Evolutionary conservation across 2,888 invertebrate genomes (phyloP).

Genomic region (Ptilodon capucinus): DNA sequence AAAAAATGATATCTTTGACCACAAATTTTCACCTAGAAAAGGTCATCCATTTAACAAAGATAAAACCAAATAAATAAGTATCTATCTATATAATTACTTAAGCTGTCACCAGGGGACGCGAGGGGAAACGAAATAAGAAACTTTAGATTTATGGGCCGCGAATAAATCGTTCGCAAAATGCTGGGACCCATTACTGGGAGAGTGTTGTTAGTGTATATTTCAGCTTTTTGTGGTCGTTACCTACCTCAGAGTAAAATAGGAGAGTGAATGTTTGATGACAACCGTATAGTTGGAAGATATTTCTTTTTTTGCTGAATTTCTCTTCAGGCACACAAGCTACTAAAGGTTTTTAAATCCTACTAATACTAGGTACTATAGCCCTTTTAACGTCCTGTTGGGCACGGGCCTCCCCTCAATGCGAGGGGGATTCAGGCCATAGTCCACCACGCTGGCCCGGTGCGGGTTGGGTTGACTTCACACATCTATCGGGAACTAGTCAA

Average conservation of each 20-base stretch:
- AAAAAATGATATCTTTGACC: not conserved
- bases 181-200: not conserved
- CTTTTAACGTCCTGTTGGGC: too few species aligned
- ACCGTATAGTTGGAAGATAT: not conserved
- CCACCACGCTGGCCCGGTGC: too few species aligned
- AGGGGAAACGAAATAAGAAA: not conserved
- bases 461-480: too few species aligned
- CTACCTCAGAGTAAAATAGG: not conserved
- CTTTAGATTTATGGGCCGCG: not conserved
- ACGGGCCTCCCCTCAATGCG: too few species aligned
- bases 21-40: not conserved
- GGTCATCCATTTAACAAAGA: not conserved
- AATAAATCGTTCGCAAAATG: not conserved
- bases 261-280: not conserved
- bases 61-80: not conserved
- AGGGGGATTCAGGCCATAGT: too few species aligned
- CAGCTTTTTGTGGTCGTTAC: not conserved
- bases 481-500: too few species aligned
- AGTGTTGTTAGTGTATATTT: not conserved
- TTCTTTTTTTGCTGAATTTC: not conserved
- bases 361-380: too few species aligned
- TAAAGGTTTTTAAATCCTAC: too few species aligned
- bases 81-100: conserved; percentile 1
- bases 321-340: too few species aligned
- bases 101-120: not conserved